phyloP scores from a whole-genome alignment of 2,888 invertebrate genomes.

The Leptogaster cylindrica region DNA sequence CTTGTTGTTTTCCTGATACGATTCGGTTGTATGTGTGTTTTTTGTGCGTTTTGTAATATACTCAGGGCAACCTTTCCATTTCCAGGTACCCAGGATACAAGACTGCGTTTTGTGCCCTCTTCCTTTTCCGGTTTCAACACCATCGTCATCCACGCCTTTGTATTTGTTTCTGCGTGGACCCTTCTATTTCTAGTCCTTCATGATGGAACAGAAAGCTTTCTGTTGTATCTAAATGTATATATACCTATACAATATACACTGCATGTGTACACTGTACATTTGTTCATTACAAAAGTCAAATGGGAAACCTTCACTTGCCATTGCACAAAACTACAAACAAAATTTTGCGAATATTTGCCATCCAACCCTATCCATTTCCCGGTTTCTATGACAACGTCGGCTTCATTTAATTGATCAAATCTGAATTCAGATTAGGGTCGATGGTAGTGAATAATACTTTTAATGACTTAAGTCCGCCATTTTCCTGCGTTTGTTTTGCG shows the following conservation, averaged over 20 bases:
- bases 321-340: neutral
- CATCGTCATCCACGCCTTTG: neutral
- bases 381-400: slow-evolving; percentile 19
- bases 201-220: neutral
- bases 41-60: slow-evolving; percentile 28
- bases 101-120: slow-evolving; percentile 2
- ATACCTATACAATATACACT: neutral
- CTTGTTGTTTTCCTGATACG: neutral
- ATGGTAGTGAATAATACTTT: slow-evolving; percentile 13
- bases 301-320: neutral
- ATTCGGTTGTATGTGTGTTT: slow-evolving; percentile 19
- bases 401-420: slow-evolving; percentile 31
- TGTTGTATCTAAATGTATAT: neutral
- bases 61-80: slow-evolving; percentile 10
- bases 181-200: neutral
- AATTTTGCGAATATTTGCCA: slow-evolving; percentile 29
- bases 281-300: slow-evolving; percentile 16
- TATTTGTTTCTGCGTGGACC: neutral
- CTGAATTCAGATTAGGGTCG: slow-evolving; percentile 16
- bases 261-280: slow-evolving; percentile 5
- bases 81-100: slow-evolving; percentile 13
- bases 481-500: too few species aligned
- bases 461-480: slow-evolving; percentile 28
- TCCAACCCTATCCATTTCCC: slow-evolving; percentile 12
- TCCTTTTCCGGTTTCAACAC: neutral